phyloP scores from a whole-genome alignment of 2,888 invertebrate genomes.

The Euplagia quadripunctaria region DNA sequence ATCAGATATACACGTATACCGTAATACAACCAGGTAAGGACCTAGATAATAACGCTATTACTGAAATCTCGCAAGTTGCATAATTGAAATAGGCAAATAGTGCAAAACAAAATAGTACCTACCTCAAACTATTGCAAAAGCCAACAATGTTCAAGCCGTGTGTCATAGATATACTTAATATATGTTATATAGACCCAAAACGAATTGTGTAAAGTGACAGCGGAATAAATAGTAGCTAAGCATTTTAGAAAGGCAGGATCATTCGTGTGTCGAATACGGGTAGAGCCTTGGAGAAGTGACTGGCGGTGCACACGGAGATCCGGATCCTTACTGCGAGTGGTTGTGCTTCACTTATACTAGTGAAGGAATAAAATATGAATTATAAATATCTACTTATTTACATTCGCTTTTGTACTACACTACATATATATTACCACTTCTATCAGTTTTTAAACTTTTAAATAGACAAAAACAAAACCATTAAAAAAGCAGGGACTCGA shows the following conservation, averaged over 20 bases:
- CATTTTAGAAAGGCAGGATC: slow-evolving; percentile 75
- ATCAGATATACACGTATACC: background rate
- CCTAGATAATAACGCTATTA: background rate
- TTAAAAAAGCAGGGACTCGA: background rate
- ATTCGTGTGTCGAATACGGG: slow-evolving; percentile 68
- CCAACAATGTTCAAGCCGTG: slow-evolving; percentile 8
- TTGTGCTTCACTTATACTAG: slow-evolving; percentile 40
- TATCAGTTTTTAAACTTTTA: background rate
- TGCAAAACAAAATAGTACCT: slow-evolving; percentile 6
- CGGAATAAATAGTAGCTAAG: slow-evolving; percentile 55
- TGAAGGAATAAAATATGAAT: slow-evolving; percentile 27
- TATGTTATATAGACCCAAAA: slow-evolving; percentile 39
- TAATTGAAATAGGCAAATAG: slow-evolving; percentile 19
- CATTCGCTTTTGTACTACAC: background rate
- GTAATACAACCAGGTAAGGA: background rate
- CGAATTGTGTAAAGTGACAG: slow-evolving; percentile 44
- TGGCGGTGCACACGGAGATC: slow-evolving; percentile 70
- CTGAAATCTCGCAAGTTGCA: slow-evolving; percentile 3
- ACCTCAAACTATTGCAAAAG: slow-evolving; percentile 21
- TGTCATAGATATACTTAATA: slow-evolving; percentile 12
- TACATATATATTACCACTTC: background rate
- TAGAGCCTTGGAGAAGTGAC: slow-evolving; percentile 78
- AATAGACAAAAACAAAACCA: background rate
- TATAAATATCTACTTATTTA: slow-evolving; percentile 8
- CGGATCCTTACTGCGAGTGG: slow-evolving; percentile 67